These are phyloP conservation scores for Notechis scutatus DNA, from an alignment of 2,113 vertebrate species.

Conservation along the genomic window DNA sequence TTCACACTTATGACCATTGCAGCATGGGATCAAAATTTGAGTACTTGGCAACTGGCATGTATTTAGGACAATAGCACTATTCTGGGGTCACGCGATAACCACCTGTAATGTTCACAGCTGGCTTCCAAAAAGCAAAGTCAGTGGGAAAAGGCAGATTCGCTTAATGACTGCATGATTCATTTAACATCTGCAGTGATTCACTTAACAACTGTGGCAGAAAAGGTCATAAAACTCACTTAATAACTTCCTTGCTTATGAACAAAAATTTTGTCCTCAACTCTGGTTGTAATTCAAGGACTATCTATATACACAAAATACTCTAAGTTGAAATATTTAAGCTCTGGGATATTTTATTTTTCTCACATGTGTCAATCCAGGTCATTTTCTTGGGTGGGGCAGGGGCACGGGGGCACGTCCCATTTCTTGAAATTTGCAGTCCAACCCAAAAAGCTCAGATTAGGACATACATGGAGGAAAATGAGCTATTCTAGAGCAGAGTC, in stretches of 20 bases:
- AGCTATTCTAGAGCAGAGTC: too few species aligned
- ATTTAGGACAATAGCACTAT: too few species aligned
- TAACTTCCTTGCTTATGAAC: not conserved
- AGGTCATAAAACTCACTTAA: too few species aligned
- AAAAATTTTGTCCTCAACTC: too few species aligned
- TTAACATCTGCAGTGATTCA: not conserved
- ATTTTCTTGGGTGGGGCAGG: not conserved
- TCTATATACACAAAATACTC: not conserved
- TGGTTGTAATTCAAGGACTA: too few species aligned
- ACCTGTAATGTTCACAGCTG: too few species aligned
- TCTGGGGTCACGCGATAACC: too few species aligned
- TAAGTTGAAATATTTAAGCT: not conserved
- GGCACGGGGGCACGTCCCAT: not conserved
- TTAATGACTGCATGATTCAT: not conserved
- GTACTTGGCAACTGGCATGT: not conserved
- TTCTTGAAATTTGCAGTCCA: not conserved
- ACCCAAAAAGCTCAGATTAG: not conserved
- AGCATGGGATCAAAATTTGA: not conserved
- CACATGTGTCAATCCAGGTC: not conserved
- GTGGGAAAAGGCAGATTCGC: too few species aligned
- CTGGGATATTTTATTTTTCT: not conserved
- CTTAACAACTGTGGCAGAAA: too few species aligned
- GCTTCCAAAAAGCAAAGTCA: too few species aligned
- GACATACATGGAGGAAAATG: too few species aligned
- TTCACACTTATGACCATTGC: not conserved